phyloP scores from a whole-genome alignment of 2,888 invertebrate genomes.

The Epinotia nisella region DNA sequence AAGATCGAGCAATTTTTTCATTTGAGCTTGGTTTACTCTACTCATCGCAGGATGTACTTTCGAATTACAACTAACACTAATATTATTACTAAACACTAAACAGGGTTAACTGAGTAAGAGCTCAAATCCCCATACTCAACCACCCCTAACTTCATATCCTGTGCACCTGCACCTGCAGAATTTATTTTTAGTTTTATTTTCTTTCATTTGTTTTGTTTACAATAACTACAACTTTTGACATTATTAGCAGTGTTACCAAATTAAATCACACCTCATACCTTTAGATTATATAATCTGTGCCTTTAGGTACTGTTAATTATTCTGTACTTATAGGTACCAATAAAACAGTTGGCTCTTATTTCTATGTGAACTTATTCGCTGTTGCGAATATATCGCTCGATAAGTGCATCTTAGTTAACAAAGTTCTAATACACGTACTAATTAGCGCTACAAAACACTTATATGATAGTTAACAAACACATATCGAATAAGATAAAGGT shows the following conservation, averaged over 20 bases:
- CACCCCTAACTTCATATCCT: background rate
- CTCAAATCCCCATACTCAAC: background rate
- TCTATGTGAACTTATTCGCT: no score
- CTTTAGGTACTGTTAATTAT: no score
- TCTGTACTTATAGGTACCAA: no score
- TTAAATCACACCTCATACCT: background rate
- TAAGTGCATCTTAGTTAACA: no score
- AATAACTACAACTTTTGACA: background rate
- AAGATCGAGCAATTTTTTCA: constrained; percentile 59
- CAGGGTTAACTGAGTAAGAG: background rate
- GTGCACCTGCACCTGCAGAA: no score
- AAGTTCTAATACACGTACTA: no score
- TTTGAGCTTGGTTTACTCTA: constrained; percentile 56
- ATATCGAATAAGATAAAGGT: no score
- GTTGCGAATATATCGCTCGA: no score
- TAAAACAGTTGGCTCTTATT: no score
- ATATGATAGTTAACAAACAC: no score
- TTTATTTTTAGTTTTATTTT: background rate
- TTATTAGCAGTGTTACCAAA: background rate
- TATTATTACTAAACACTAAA: background rate
- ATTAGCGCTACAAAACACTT: no score
- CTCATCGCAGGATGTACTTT: constrained; percentile 47
- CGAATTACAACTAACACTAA: background rate
- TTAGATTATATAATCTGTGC: no score
- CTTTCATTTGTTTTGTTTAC: constrained; percentile 33